Conservation (phyloP, 2,888 invertebrate genomes). For the Ischnura elegans region DNA sequence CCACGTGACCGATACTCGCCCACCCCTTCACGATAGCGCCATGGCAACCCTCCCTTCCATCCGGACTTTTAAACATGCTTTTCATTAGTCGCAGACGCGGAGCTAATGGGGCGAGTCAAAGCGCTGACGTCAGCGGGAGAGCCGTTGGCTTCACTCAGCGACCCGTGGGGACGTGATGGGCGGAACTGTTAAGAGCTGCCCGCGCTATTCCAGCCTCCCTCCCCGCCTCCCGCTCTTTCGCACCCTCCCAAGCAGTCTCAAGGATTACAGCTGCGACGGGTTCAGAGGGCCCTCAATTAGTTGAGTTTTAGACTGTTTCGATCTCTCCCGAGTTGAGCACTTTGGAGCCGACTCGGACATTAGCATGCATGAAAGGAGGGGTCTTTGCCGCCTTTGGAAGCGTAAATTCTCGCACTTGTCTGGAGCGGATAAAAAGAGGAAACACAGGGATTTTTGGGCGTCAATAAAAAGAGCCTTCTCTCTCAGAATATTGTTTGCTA, state of each 20-base stretch:
- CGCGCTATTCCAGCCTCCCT: not conserved
- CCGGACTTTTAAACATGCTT: not conserved
- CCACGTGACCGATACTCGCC: not conserved
- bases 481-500: too few species aligned
- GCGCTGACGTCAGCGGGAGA: conserved; percentile 34
- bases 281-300: not conserved
- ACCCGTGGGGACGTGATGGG: not conserved
- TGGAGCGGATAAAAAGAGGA: too few species aligned
- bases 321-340: not conserved
- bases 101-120: conserved; percentile 14
- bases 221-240: not conserved
- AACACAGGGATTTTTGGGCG: too few species aligned
- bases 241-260: not conserved
- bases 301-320: not conserved
- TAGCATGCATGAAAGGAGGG: too few species aligned
- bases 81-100: not conserved
- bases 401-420: too few species aligned
- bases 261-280: not conserved
- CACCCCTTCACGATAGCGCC: not conserved
- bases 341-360: not conserved
- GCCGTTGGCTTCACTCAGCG: conserved; percentile 18
- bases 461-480: too few species aligned
- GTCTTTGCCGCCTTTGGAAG: too few species aligned
- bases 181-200: not conserved
- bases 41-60: not conserved